Base-by-base conservation (phyloP, 2,797 vertebrate genomes). In the Sylvilagus floridanus region DNA sequence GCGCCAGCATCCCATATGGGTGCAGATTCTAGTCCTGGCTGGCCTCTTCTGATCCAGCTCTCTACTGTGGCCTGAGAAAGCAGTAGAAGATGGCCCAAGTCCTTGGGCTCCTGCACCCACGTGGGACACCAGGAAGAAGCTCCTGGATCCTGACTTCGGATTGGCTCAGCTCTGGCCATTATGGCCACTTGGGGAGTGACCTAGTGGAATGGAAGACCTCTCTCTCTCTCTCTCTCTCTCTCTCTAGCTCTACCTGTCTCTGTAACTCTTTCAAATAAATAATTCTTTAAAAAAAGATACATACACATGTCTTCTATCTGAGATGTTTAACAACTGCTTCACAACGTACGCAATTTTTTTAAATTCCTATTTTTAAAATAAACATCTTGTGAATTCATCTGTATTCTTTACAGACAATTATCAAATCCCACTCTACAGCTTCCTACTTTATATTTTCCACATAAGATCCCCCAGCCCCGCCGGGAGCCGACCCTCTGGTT, bases 321-420 rank as follows among this genome's bases (percentile, higher is more conserved):
- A 95, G 57, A 96, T 0, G 77, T 90, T 94, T 84, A 79, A 60
- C 22, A 81, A 62, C 83, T 10, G 7, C 28, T 95, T 93, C 71
- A 86, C 94, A 96, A 71, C 24, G 66, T 57, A 54, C 83, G 72
- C 84, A 73, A 88, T 76, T 95, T 66, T 96, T 97, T 97, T 94
- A 85, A 73, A 95, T 52, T 77, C 72, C 82, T 91, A 78, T 93
- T 96, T 97, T 26, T 78, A 17, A 75, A 87, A 52, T 77, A 96
- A 84, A 93, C 24, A 91, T 96, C 50, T 35, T 63, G 2, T 96
- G 75, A 91, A 78, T 97, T 77, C 57, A 54, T 87, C 72, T 93
- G 84, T 96, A 35, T 69, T 97, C 72, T 95, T 87, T 87, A 82
- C 73, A 90, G 88, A 91, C 82, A 90, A 90, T 88, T 76, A 75